Evolutionary conservation across 2,113 vertebrate species (phyloP), one percentile per base, ranked within the genome.

Genomic region (Grantiella picta): DNA sequence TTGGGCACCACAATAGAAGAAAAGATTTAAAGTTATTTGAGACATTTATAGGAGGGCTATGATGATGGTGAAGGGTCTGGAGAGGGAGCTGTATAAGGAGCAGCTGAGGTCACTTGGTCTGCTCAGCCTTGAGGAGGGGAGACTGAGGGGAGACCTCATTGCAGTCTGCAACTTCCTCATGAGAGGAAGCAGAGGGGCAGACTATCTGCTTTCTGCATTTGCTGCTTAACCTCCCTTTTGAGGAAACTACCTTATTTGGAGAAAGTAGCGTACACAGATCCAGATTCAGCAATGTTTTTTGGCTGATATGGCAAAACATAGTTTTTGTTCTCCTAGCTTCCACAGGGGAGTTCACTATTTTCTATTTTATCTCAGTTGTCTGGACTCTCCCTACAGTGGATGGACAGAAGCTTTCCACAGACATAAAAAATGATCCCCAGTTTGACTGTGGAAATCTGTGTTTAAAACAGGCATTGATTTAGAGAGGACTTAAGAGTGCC

Each of bases 401-500:
- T 18, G 8, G 64, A 66, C 50, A 78, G 69, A 63, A 89, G 7
- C 35, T 86, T 95, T 78, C 49, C 50, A 70, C 52, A 86, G 81
- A 57, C 23, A 40, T 44, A 5, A 85, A 79, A 77, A 88, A 61
- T 59, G 28, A 79, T 80, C 31, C 80, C 40, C 49, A 49, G 24
- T 86, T 86, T 86, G 82, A 40, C 45, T 49, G 5, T 77, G 44
- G 64, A 83, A 83, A 89, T 86, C 59, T 86, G n/a, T 56, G 27
- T 82, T 72, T 90, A 31, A 86, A 90, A 73, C 38, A 70, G 72
- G 11, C 44, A 36, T 29, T 70, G 38, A 66, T 94, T 92, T 81
- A 77, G 42, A 61, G 75, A 42, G 28, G 42, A 77, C 14, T 79
- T 88, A 36, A 16, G 27, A 82, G 33, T 45, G 53, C 68, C 45